These are phyloP conservation scores for Hydrozoanthus tunicans DNA, from an alignment of 64 coral and sea anemone genomes.

Conservation along the genomic window DNA sequence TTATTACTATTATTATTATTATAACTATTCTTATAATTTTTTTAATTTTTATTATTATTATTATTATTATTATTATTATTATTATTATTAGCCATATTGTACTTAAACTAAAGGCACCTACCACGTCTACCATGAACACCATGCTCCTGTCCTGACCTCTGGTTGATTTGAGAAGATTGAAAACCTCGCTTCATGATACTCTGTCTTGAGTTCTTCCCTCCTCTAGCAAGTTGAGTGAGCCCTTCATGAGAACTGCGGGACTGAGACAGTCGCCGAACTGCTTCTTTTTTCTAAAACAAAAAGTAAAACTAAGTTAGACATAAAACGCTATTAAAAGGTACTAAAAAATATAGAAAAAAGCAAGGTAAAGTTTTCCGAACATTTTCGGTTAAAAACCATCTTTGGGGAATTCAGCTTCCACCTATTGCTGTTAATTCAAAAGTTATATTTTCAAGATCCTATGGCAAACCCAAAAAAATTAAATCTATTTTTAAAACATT, in stretches of 20 bases:
- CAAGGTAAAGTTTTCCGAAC: neutral
- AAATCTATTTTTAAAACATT: too few relatives aligned
- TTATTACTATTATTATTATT: too few relatives aligned
- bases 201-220: neutral
- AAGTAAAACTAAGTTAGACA: neutral
- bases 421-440: too few relatives aligned
- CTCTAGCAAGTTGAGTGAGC: neutral
- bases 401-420: too few relatives aligned
- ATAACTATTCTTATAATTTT: too few relatives aligned
- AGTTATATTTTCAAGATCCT: too few relatives aligned
- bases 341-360: neutral
- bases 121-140: neutral
- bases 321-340: too few relatives aligned
- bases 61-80: too few relatives aligned
- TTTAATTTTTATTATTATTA: too few relatives aligned
- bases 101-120: neutral
- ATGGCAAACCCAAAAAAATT: too few relatives aligned
- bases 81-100: too few relatives aligned
- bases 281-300: conserved; percentile 41
- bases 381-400: too few relatives aligned
- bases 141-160: conserved; percentile 5
- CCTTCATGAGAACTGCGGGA: neutral
- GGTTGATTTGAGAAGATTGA: neutral
- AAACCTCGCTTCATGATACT: conserved; percentile 30
- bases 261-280: conserved; percentile 36